Evolutionary conservation across 2,888 invertebrate genomes (phyloP), one percentile per base, ranked within the genome.

Genomic region (Melanostoma mellinum): DNA sequence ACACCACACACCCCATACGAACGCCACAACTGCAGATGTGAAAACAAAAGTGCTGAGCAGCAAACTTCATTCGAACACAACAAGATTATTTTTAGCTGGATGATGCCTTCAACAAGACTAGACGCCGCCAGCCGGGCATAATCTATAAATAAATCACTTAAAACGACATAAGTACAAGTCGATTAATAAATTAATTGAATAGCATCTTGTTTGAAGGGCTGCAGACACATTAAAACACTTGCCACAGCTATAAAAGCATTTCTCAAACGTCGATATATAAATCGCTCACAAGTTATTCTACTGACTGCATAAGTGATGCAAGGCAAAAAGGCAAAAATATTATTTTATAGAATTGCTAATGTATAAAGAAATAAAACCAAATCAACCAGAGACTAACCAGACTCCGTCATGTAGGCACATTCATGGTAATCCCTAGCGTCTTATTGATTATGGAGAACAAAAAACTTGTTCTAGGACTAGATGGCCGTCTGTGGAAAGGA

Each of bases 171-270:
- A 63, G 50, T 50, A 48, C 77, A 71, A 61, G 46, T 53, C 58
- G 53, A 67, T 72, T 67, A 76, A 81, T 67, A 72, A 81, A 81
- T 81, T 76, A 76, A 67, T 76, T 81, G 72, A 67, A 71, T 50
- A 44, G 20, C 76, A 76, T 81, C 77, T 55, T 60, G 72, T 67
- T 72, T 76, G 81, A 80, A 80, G 71, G 63, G 58, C 44, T 81
- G 81, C 72, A 81, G 71, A 72, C 60, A 81, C 77, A 81, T 76
- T 81, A 72, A 81, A 77, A 72, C 76, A 77, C 81, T 76, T 76
- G 82, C 63, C 58, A 30, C 63, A 58, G 58, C 30, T 55, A 52
- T 48, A 73, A 67, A 33, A 69, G 77, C 35, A 32, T 33, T 44
- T 46, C 63, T 72, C 77, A 77, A 67, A 77, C 77, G 73, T 52